These are phyloP conservation scores for Percopsis omiscomaycus DNA, from an alignment of 2,797 vertebrate genomes.

Conservation along the genomic window DNA sequence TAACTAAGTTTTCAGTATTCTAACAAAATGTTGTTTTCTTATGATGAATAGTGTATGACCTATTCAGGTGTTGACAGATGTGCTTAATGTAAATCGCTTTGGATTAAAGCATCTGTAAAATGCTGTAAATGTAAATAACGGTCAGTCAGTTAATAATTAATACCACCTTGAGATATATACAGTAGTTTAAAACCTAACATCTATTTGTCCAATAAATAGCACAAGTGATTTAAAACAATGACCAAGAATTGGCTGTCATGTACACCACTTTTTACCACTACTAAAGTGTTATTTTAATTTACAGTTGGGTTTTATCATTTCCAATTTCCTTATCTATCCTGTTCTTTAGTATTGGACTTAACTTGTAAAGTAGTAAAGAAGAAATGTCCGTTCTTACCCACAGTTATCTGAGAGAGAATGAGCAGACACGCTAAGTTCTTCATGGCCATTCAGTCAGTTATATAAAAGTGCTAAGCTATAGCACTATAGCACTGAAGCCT, in stretches of 20 bases:
- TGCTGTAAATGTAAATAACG: too few species aligned
- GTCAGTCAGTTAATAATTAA: too few species aligned
- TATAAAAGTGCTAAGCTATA: not conserved
- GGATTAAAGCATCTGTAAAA: too few species aligned
- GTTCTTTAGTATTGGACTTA: not conserved
- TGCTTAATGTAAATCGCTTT: too few species aligned
- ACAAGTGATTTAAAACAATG: not conserved
- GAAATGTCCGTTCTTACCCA: constrained; percentile 49
- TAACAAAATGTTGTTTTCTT: too few species aligned
- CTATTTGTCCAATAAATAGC: too few species aligned
- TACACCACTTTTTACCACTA: not conserved
- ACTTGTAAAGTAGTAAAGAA: not conserved
- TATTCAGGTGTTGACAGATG: too few species aligned
- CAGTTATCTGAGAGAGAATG: constrained; percentile 41
- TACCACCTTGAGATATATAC: too few species aligned
- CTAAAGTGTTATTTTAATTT: not conserved
- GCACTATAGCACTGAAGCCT: not conserved
- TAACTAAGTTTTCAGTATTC: too few species aligned
- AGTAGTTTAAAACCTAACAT: too few species aligned
- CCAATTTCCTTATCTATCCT: not conserved
- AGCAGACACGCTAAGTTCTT: constrained; percentile 35
- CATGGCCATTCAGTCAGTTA: constrained; percentile 29
- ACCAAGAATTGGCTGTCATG: not conserved
- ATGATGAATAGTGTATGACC: too few species aligned
- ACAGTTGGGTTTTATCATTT: not conserved